Base-by-base conservation (phyloP, 2,888 invertebrate genomes). In the Macrophya alboannulata region DNA sequence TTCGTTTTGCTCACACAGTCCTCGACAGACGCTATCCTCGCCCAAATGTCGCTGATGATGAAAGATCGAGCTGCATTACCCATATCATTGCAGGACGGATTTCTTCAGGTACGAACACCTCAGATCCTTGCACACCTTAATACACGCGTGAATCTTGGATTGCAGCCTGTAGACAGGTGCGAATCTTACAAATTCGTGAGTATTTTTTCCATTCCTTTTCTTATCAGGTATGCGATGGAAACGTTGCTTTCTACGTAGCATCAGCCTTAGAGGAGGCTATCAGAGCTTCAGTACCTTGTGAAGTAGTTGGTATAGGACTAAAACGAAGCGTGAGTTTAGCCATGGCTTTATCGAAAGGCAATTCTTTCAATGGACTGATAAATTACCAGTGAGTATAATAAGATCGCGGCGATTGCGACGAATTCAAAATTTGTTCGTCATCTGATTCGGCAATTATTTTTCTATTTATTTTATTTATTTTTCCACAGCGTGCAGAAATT, bases 401-500 rank as follows among this genome's bases (percentile, higher is more conserved):
- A 55, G 21, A 62, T 55, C 15, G 15, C 72, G 17, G 8, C n/a
- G 10, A 0, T n/a, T 9, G n/a, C 6, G 9, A 9, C 21, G 48
- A 15, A 76, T 25, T 43, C 40, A 40, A n/a, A 40, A n/a, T 17
- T 15, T 1, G n/a, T 62, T 0, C 1, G 6, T 0, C 3, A 62
- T 62, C 4, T 62, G 4, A 62, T 62, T 12, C 59, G 4, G 12
- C 37, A 9, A 48, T 31, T 65, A 4, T 82, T 48, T 68, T 15
- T 10, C 10, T 65, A 31, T 31, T 17, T 25, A 5, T 55, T n/a
- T 31, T 88, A 88, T 43, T 12, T 37, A 71, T 51, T 25, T 25
- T 55, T 40, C 87, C 86, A n/a, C 74, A 92, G 92, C 17, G 86
- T 92, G 43, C 90, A 90, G 43, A 89, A 88, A 72, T 89, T 91